Conservation (phyloP, 2,888 invertebrate genomes). For the Hermodice carunculata region DNA sequence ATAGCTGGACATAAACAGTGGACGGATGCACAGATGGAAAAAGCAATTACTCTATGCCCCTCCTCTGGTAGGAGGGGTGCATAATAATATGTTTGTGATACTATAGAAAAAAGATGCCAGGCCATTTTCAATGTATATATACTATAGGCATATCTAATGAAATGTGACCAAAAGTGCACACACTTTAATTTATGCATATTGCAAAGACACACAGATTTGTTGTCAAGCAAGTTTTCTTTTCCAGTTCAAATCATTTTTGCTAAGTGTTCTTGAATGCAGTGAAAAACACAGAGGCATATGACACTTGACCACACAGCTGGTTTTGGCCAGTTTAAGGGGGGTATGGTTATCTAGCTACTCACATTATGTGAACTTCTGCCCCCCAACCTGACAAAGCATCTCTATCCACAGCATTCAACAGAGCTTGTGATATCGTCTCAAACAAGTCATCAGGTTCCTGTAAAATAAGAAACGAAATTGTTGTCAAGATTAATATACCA, state of each 20-base stretch:
- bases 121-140: not conserved
- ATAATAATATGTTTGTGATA: too few species aligned
- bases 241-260: constrained; percentile 2
- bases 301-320: too few species aligned
- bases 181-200: not conserved
- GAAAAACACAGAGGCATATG: too few species aligned
- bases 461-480: too few species aligned
- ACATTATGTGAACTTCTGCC: constrained; percentile 93
- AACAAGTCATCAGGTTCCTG: constrained; percentile 90
- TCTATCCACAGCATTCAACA: constrained; percentile 95
- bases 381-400: constrained; percentile 99
- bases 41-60: too few species aligned
- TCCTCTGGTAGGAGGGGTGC: too few species aligned
- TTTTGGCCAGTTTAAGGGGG: too few species aligned
- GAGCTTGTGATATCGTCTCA: constrained; percentile 93
- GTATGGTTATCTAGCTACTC: constrained; percentile 44
- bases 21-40: too few species aligned
- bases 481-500: too few species aligned
- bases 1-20: too few species aligned
- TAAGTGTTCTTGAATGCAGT: not conserved
- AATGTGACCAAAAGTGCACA: not conserved
- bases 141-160: not conserved
- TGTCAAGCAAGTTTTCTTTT: too few species aligned
- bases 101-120: too few species aligned
- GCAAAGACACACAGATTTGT: constrained; percentile 15